Evolutionary conservation across 2,888 invertebrate genomes (phyloP), one percentile per base, ranked within the genome.

Genomic region (Eupithecia insigniata): DNA sequence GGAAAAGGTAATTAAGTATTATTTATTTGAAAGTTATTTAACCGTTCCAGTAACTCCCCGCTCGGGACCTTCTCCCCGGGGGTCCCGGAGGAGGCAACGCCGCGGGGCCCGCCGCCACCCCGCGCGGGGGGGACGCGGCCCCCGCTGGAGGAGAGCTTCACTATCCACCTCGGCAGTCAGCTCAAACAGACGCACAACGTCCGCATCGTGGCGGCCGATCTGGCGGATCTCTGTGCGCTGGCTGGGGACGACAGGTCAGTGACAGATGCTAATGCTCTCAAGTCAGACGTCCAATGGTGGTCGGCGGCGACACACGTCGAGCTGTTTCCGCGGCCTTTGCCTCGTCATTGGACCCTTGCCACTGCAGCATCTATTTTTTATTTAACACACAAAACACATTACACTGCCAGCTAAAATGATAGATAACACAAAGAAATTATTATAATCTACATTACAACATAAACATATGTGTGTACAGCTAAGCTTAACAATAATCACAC

Each of bases 121-220:
- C n/a, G 62, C 62, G 61, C 32, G 10, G 34, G 0, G 34, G 62
- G n/a, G 5, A 34, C 32, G 72, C 78, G 39, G 73, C 81, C 70
- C 69, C 76, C 66, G 84, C 85, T 62, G 62, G 34, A 62, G 34
- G 99, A 99, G 93, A 99, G 98, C 91, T 99, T 99, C 90, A 99
- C 99, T 28, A 99, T 99, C 85, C 99, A 99, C 94, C 95, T 99
- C 78, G 99, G 99, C 67, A 98, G 99, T 6, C 99, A 99, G 92
- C 95, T 99, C 89, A 99, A 99, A 90, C 99, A 99, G 86, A 99
- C 99, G 95, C 99, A 99, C 91, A 99, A 99, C 90, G 97, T 99
- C 76, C 95, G 99, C 70, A 96, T 99, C 76, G 94, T 99, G 39
- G 97, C 98, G 72, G 97, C 97, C 28, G 97, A 98, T 85, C 95